Evolutionary conservation across 2,888 invertebrate genomes (phyloP).

Genomic region (Harpalus rubripes): DNA sequence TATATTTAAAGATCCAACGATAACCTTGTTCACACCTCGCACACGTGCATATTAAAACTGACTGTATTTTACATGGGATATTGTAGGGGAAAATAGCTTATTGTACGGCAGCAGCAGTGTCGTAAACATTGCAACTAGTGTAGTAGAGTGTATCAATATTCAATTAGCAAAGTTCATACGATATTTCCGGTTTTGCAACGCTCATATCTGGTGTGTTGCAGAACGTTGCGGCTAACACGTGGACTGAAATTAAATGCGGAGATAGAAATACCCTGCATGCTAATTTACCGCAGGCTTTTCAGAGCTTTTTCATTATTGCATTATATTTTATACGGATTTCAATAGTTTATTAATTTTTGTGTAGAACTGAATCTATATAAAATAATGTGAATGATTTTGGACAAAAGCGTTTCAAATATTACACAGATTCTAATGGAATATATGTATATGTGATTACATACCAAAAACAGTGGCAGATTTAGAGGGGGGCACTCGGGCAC

Average conservation of each 20-base stretch:
- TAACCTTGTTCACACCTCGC: conserved; percentile 27
- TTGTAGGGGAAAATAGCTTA: not conserved
- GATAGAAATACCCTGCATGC: not conserved
- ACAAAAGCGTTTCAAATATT: too few relatives aligned
- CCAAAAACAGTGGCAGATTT: too few relatives aligned
- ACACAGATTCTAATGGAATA: too few relatives aligned
- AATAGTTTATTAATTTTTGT: not conserved
- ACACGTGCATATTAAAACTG: conserved; percentile 24
- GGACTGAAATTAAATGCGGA: conserved; percentile 57
- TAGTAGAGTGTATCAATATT: conserved; percentile 53
- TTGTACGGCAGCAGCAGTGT: not conserved
- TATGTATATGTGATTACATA: too few relatives aligned
- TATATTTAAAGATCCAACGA: conserved; percentile 32
- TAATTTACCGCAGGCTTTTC: not conserved
- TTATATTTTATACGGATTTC: not conserved
- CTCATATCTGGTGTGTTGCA: conserved; percentile 58
- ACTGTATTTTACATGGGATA: not conserved
- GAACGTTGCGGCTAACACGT: conserved; percentile 31
- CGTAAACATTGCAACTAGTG: conserved; percentile 49
- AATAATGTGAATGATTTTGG: too few relatives aligned
- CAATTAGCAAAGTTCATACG: conserved; percentile 62
- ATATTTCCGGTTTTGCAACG: conserved; percentile 59
- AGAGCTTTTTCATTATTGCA: not conserved
- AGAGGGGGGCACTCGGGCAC: too few relatives aligned
- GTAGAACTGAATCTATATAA: too few relatives aligned